phyloP scores from a whole-genome alignment of 2,113 vertebrate genomes.

The Pandion haliaetus region DNA sequence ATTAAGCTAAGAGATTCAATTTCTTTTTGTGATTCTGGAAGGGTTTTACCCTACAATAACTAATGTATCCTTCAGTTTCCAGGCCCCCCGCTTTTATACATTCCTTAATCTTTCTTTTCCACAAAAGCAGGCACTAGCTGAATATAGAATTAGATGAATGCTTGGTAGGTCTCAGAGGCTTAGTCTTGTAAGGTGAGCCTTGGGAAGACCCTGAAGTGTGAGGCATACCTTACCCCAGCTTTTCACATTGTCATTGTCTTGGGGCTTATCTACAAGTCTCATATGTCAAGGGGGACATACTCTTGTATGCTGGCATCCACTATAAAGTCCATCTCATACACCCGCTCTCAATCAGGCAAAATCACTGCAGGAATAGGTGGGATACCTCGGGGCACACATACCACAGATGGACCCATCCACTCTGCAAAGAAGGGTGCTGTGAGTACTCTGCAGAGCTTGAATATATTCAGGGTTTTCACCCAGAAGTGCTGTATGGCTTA shows the following conservation, averaged over 20 bases:
- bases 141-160: background rate
- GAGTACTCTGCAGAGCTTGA: background rate
- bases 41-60: rapidly evolving
- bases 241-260: background rate
- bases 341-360: background rate
- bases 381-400: rapidly evolving
- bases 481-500: background rate
- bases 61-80: background rate
- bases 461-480: background rate
- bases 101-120: background rate
- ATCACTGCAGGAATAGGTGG: background rate
- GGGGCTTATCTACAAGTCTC: background rate
- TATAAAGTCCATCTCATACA: background rate
- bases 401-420: rapidly evolving
- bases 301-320: background rate
- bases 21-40: background rate
- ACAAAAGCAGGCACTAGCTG: background rate
- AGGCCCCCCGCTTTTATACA: background rate
- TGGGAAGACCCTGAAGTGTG: background rate
- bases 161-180: background rate
- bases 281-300: background rate
- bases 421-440: background rate
- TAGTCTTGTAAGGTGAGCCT: background rate
- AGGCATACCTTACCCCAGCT: background rate
- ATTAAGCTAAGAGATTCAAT: background rate